phyloP scores from a whole-genome alignment of 2,113 vertebrate genomes.

The Arizona elegans region DNA sequence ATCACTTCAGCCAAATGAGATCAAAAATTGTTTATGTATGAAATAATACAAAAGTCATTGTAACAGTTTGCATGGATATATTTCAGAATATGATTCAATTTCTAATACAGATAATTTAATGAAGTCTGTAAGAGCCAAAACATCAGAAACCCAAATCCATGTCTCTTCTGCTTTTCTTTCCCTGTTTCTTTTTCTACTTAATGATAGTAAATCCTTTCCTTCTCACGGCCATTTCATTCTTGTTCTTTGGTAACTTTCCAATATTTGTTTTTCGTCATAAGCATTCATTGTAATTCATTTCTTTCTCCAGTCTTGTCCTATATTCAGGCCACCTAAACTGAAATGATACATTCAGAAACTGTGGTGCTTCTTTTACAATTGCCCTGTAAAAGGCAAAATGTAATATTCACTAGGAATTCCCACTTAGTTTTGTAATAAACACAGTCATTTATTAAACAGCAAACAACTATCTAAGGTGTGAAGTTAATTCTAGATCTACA shows the following conservation, averaged over 20 bases:
- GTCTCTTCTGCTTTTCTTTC: not conserved
- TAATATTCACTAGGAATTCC: not conserved
- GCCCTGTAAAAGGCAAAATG: not conserved
- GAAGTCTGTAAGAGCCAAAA: not conserved
- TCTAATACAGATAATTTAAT: not conserved
- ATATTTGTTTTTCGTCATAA: conserved; percentile 13
- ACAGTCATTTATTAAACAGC: not conserved
- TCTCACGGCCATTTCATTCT: fast-evolving
- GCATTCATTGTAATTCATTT: not conserved
- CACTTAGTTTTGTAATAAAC: not conserved
- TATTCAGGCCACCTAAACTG: not conserved
- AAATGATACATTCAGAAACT: not conserved
- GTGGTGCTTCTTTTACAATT: not conserved
- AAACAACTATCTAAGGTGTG: not conserved
- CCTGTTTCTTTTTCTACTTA: conserved; percentile 4
- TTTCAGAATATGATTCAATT: conserved; percentile 25
- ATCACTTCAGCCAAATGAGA: conserved; percentile 10
- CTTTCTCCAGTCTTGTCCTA: not conserved
- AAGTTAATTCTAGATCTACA: not conserved
- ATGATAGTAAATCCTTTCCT: conserved; percentile 23
- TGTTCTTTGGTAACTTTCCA: not conserved
- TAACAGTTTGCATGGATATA: conserved; percentile 1
- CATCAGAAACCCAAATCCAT: not conserved
- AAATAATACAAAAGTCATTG: conserved; percentile 22
- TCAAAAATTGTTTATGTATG: conserved; percentile 27